Conservation (phyloP, 2,113 vertebrate genomes). For the Neodon shergylaensis region DNA sequence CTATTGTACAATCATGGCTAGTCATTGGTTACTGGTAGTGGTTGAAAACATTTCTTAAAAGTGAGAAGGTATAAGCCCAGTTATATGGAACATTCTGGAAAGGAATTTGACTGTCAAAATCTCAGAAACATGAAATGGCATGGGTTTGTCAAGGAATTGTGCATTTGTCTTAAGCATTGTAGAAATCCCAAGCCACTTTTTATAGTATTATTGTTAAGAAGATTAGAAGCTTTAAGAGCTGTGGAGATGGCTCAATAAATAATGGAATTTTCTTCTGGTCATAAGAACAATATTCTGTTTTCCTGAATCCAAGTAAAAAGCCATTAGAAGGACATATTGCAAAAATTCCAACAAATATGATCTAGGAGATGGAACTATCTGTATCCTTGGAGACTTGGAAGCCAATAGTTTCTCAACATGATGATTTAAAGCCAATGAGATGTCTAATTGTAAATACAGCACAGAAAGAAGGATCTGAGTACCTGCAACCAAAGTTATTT, state of each 20-base stretch:
- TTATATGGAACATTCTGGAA: background rate
- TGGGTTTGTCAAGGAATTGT: rapidly evolving
- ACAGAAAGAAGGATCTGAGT: background rate
- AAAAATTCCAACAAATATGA: background rate
- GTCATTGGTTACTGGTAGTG: too few species aligned
- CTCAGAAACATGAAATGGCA: background rate
- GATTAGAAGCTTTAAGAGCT: too few species aligned
- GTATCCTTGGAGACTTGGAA: too few species aligned
- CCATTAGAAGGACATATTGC: too few species aligned
- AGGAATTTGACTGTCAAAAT: background rate
- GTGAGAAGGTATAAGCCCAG: background rate
- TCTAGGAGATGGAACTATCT: too few species aligned
- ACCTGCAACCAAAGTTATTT: background rate
- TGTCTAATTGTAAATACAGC: too few species aligned
- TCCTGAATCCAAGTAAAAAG: background rate
- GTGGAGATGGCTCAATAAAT: too few species aligned
- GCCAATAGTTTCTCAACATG: background rate
- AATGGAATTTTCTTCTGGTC: too few species aligned
- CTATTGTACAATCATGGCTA: too few species aligned
- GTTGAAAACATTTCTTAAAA: background rate
- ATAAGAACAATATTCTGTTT: too few species aligned
- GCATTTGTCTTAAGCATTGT: too few species aligned
- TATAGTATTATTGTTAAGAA: background rate
- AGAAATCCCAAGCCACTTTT: background rate
- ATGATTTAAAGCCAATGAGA: background rate